Conservation (phyloP, 1,140 invertebrate genomes). For the Cyrtorhinus lividipennis region DNA sequence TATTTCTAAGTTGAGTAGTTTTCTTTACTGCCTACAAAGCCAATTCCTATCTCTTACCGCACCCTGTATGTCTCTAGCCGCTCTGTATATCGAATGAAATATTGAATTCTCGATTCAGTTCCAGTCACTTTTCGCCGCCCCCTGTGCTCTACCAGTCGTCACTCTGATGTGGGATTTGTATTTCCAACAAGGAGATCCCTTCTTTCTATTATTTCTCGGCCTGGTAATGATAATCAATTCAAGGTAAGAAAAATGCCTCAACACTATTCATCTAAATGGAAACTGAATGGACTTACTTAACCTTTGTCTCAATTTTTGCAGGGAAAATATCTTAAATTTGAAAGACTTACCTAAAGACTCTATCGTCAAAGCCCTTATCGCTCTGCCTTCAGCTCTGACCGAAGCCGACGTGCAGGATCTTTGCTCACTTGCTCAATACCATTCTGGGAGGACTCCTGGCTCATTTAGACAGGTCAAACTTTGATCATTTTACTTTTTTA, state of each 20-base stretch:
- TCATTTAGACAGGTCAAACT: conserved; percentile 62
- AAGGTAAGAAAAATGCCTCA: conserved; percentile 39
- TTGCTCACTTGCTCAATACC: conserved; percentile 88
- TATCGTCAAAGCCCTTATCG: conserved; percentile 55
- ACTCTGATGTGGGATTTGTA: conserved; percentile 95
- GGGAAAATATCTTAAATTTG: conserved; percentile 72
- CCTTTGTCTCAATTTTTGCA: conserved; percentile 25
- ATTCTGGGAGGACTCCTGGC: conserved; percentile 76
- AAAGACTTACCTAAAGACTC: conserved; percentile 53
- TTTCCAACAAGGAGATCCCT: conserved; percentile 91
- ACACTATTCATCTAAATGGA: neutral
- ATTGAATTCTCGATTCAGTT: no score
- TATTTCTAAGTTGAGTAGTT: no score
- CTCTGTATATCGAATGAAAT: no score
- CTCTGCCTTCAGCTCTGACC: conserved; percentile 72
- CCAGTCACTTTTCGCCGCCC: conserved; percentile 73
- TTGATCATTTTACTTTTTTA: neutral
- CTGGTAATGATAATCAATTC: conserved; percentile 93
- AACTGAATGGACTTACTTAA: neutral
- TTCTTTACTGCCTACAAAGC: no score
- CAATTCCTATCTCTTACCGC: no score
- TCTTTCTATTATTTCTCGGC: conserved; percentile 88
- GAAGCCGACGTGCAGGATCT: conserved; percentile 94
- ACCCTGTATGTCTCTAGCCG: no score
- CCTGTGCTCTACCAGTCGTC: conserved; percentile 71